Conservation (phyloP, 2,113 vertebrate species). For the Xiphophorus maculatus region DNA sequence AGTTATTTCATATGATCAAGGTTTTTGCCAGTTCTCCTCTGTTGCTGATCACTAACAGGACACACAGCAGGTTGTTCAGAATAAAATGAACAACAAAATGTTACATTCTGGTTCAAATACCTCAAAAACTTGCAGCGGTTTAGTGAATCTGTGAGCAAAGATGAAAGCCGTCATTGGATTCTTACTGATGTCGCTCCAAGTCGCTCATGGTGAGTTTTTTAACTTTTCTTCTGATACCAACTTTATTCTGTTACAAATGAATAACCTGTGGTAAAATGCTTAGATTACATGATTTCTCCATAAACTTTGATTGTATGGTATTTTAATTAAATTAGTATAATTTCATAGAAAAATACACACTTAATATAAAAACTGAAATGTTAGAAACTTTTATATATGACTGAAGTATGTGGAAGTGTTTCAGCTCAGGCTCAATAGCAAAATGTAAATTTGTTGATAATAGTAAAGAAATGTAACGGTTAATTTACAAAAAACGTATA, state of each 20-base stretch:
- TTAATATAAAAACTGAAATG: not conserved
- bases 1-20: not conserved
- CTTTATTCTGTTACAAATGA: not conserved
- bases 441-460: too few relatives aligned
- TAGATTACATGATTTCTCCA: not conserved
- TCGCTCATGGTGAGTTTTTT: constrained; percentile 25
- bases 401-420: not conserved
- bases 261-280: not conserved
- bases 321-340: not conserved
- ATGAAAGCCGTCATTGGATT: constrained; percentile 34
- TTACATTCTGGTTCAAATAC: not conserved
- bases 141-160: not conserved
- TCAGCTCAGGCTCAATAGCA: not conserved
- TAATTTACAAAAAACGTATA: too few relatives aligned
- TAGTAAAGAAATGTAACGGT: not conserved
- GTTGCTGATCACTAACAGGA: not conserved
- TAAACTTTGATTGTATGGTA: not conserved
- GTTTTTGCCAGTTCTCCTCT: not conserved
- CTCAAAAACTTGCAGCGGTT: not conserved
- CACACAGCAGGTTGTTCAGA: not conserved
- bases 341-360: not conserved
- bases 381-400: not conserved
- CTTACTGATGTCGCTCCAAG: constrained; percentile 16
- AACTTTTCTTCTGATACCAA: not conserved
- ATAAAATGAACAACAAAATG: not conserved